Conservation (phyloP, 2,113 vertebrate species). For the Microcebus griseorufus region DNA sequence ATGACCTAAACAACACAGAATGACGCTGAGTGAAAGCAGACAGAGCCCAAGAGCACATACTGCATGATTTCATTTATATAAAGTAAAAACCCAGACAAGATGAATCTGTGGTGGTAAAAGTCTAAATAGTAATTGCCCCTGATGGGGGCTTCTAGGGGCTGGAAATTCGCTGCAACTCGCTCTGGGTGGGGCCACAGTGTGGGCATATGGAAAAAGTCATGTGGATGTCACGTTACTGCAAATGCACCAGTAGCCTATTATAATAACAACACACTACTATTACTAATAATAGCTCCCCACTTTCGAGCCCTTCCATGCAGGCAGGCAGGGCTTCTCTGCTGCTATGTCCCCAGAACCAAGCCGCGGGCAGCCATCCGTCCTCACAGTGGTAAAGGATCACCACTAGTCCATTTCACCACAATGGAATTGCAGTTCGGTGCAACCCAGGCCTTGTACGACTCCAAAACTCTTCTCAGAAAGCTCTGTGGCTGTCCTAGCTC, state of each 20-base stretch:
- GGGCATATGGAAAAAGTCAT: rapidly evolving
- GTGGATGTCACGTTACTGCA: neutral
- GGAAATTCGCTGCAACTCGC: neutral
- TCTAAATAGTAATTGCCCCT: neutral
- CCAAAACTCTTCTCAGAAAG: neutral
- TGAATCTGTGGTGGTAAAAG: neutral
- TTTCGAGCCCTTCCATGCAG: neutral
- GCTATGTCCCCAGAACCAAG: rapidly evolving
- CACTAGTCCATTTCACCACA: rapidly evolving
- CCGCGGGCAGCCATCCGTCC: neutral
- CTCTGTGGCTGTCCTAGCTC: neutral
- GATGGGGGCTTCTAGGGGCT: too few species aligned
- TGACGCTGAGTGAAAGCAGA: neutral
- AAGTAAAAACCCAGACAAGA: neutral
- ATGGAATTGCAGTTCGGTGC: rapidly evolving
- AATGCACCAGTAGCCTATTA: neutral
- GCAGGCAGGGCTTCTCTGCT: neutral
- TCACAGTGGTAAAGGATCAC: rapidly evolving
- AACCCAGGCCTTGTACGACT: neutral
- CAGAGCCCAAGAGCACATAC: neutral
- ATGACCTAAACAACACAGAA: too few species aligned
- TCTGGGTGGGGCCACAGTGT: neutral
- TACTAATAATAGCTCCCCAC: neutral
- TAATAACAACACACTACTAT: neutral
- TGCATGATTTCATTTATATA: neutral